Percentiles rank a stretch among this genome's conserved stretches.
These are phyloP conservation scores for Omphaloscelis lunosa DNA, from an alignment of 2,888 invertebrate genomes.

Conservation along the genomic window DNA sequence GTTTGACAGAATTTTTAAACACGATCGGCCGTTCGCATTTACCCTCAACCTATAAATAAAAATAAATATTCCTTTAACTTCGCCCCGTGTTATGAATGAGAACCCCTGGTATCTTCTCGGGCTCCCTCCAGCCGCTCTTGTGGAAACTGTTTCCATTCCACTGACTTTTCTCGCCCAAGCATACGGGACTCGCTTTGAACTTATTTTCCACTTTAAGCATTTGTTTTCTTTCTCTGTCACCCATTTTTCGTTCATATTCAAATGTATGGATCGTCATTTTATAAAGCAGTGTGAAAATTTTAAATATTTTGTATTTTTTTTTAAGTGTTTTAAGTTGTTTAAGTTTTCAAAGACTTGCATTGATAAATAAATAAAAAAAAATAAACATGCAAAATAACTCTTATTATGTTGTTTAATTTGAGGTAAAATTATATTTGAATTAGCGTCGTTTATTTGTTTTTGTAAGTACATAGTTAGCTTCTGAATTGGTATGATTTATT, in stretches of 20 bases:
- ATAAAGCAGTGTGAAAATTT: constrained; percentile 2
- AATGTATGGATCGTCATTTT: constrained; percentile 54
- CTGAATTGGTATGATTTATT: background rate
- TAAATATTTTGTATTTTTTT: background rate
- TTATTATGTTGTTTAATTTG: background rate
- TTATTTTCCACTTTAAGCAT: constrained; percentile 82
- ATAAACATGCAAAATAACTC: too few relatives aligned
- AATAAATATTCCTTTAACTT: constrained; percentile 57
- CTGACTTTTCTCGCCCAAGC: constrained; percentile 79
- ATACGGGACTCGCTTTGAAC: constrained; percentile 81
- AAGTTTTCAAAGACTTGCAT: background rate
- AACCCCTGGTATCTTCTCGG: constrained; percentile 69
- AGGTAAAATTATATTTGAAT: background rate
- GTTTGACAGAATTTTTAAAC: constrained; percentile 10
- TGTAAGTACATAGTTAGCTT: background rate
- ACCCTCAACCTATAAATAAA: constrained; percentile 39
- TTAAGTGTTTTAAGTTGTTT: background rate
- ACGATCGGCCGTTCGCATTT: constrained; percentile 28
- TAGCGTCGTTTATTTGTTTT: background rate
- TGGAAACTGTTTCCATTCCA: constrained; percentile 83
- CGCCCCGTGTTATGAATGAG: constrained; percentile 72
- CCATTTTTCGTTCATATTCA: constrained; percentile 61
- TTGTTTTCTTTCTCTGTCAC: constrained; percentile 80
- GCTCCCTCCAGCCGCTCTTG: constrained; percentile 72
- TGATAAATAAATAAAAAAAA: background rate